These are phyloP conservation scores for Eulemur albifrons DNA, from an alignment of 2,797 vertebrate species.

Conservation along the genomic window DNA sequence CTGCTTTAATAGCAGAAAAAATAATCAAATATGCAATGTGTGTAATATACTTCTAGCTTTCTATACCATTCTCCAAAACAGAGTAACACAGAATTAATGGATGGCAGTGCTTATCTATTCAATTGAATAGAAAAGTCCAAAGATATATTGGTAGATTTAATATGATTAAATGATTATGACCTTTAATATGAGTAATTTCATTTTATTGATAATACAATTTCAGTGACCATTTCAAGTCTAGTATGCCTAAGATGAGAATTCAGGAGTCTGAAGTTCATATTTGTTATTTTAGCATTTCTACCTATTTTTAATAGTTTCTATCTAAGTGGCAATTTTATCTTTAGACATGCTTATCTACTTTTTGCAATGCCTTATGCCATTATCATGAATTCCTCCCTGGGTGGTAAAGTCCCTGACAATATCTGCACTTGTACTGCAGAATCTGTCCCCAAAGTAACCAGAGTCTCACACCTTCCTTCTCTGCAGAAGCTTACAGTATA, in stretches of 20 bases:
- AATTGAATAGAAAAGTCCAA: not conserved
- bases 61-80: not conserved
- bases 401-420: not conserved
- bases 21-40: not conserved
- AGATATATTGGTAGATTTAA: not conserved
- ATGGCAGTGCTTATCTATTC: not conserved
- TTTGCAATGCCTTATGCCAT: not conserved
- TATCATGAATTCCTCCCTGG: not conserved
- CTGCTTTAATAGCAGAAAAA: not conserved
- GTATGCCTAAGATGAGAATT: not conserved
- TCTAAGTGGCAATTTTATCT: not conserved
- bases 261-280: not conserved
- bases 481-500: not conserved
- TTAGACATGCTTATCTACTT: not conserved
- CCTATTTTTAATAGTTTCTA: not conserved
- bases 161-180: not conserved
- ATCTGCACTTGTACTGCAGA: not conserved
- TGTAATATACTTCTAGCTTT: not conserved
- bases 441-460: not conserved
- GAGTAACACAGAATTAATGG: not conserved
- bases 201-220: not conserved
- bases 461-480: not conserved
- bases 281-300: slow-evolving; percentile 7
- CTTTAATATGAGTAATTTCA: not conserved
- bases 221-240: not conserved